phyloP scores from a whole-genome alignment of 1,140 invertebrate genomes.

The Bathynomus jamesi region DNA sequence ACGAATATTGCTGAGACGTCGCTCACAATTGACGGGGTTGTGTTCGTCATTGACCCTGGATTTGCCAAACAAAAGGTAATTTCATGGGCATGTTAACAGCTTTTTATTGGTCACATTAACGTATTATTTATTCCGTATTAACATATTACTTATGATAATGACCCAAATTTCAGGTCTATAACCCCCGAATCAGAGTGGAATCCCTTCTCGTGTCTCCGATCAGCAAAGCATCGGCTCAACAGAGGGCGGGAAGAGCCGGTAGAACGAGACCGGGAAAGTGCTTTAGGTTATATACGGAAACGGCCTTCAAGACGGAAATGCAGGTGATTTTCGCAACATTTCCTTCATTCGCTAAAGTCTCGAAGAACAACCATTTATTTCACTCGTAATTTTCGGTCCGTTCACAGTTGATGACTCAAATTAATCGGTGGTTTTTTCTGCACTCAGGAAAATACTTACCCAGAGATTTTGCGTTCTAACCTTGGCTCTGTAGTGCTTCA shows the following conservation, averaged over 20 bases:
- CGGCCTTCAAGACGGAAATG: slow-evolving; percentile 98
- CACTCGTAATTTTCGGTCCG: not conserved
- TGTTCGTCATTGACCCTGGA: slow-evolving; percentile 99
- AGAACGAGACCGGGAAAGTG: slow-evolving; percentile 95
- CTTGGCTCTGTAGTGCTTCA: slow-evolving; percentile 94
- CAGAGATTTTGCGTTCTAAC: slow-evolving; percentile 95
- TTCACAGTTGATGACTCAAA: too few relatives aligned
- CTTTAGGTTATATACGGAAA: slow-evolving; percentile 97
- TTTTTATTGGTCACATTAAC: too few relatives aligned
- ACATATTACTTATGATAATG: too few relatives aligned
- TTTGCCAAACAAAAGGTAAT: slow-evolving; percentile 96
- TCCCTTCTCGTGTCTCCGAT: slow-evolving; percentile 96
- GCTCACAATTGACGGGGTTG: slow-evolving; percentile 98
- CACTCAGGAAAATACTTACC: slow-evolving; percentile 84
- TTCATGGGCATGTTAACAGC: too few relatives aligned
- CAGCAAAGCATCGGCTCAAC: slow-evolving; percentile 98
- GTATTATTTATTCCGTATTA: too few relatives aligned
- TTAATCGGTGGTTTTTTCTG: too few relatives aligned
- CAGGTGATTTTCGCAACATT: slow-evolving; percentile 48
- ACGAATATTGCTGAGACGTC: slow-evolving; percentile 99
- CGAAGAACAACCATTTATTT: not conserved
- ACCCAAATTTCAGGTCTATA: slow-evolving; percentile 78
- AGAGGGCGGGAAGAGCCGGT: slow-evolving; percentile 93
- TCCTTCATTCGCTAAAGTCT: not conserved
- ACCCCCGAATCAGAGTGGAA: slow-evolving; percentile 94